Percentiles rank a stretch among this genome's conserved stretches.
Evolutionary conservation across 2,113 vertebrate species (phyloP).

Genomic region (Stegostoma tigrinum): DNA sequence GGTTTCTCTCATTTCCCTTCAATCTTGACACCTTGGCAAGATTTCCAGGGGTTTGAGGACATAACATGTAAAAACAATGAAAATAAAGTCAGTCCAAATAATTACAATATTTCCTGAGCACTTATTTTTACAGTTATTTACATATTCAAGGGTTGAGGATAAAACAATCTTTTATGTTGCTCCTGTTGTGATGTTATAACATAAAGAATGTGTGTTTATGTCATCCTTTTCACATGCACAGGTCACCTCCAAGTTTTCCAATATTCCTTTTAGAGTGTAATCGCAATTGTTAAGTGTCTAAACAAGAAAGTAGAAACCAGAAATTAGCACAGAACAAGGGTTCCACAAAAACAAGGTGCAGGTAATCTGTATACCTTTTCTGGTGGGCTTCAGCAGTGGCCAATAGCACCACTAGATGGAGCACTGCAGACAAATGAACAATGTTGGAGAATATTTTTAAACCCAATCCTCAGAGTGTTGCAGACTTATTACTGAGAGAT

Average conservation of each 20-base stretch:
- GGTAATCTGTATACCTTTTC: neutral
- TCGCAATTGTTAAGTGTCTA: neutral
- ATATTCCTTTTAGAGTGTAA: neutral
- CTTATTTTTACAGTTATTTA: neutral
- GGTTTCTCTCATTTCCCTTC: neutral
- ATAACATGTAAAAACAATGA: neutral
- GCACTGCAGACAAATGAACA: too few relatives aligned
- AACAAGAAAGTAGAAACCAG: neutral
- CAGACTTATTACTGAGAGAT: too few relatives aligned
- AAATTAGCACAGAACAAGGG: neutral
- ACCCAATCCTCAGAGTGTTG: too few relatives aligned
- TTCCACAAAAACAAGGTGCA: neutral
- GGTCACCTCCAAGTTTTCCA: neutral
- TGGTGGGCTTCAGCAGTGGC: too few relatives aligned
- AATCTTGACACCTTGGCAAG: neutral
- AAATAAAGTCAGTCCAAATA: neutral
- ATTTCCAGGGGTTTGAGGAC: neutral
- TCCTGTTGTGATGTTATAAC: neutral
- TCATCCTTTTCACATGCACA: neutral
- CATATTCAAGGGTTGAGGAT: neutral
- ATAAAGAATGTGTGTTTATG: neutral
- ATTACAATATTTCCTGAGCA: neutral
- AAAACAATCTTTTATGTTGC: neutral
- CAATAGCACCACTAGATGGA: too few relatives aligned
- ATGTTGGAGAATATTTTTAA: too few relatives aligned